Conservation (phyloP, 1,140 invertebrate genomes). For the Pseudobourletiella spinata region DNA sequence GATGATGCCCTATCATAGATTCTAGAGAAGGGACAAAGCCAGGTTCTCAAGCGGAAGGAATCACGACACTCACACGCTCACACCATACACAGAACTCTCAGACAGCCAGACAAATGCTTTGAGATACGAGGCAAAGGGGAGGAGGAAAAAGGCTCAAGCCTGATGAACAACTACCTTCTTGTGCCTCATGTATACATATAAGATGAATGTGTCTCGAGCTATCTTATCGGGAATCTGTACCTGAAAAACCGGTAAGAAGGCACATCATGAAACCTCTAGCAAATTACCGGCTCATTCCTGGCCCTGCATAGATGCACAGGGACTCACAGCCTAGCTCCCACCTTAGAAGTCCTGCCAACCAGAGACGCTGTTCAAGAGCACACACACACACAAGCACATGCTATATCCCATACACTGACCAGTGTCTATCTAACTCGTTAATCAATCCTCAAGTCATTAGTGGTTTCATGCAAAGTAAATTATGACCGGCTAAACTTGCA, state of each 20-base stretch:
- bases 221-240: neutral
- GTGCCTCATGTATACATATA: neutral
- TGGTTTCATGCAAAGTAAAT: neutral
- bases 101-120: too few relatives aligned
- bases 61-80: too few relatives aligned
- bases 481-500: neutral
- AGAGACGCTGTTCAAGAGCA: too few relatives aligned
- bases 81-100: too few relatives aligned
- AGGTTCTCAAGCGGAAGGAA: too few relatives aligned
- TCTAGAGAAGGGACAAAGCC: too few relatives aligned
- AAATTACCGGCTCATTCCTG: slow-evolving; percentile 7
- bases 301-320: neutral
- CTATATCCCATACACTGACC: neutral
- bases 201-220: slow-evolving; percentile 2
- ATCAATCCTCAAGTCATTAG: slow-evolving; percentile 11
- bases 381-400: neutral
- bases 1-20: too few relatives aligned
- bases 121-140: neutral
- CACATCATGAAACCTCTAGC: slow-evolving; percentile 3
- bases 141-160: too few relatives aligned
- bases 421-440: slow-evolving; percentile 9
- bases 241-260: slow-evolving; percentile 2
- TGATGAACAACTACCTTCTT: too few relatives aligned
- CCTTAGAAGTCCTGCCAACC: too few relatives aligned
- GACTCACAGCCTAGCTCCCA: too few relatives aligned